Percentiles rank a stretch among this genome's conserved stretches.
Evolutionary conservation across 1,140 invertebrate species (phyloP).

Genomic region (Trialeurodes vaporariorum): DNA sequence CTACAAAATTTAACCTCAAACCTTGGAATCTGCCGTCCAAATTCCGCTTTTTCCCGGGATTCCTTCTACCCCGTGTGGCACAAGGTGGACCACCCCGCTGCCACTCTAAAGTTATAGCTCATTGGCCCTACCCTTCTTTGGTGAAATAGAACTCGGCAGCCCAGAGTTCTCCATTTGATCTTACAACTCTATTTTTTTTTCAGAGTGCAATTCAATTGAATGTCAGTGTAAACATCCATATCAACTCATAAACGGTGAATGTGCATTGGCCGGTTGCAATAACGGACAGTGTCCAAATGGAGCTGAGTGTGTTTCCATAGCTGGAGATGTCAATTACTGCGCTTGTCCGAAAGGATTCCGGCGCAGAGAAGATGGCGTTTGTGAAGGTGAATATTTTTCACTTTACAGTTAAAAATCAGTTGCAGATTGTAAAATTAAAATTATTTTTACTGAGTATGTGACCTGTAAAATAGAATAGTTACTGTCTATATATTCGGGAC

Average conservation of each 20-base stretch:
- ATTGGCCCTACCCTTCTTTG: no score
- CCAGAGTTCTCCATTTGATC: no score
- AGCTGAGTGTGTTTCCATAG: constrained; percentile 76
- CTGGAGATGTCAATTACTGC: constrained; percentile 80
- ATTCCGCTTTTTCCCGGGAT: no score
- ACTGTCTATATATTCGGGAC: no score
- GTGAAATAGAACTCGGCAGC: no score
- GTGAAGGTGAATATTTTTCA: constrained; percentile 39
- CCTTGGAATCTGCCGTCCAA: no score
- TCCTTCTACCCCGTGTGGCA: no score
- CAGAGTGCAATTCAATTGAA: constrained; percentile 64
- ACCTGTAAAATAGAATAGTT: no score
- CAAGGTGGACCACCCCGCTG: no score
- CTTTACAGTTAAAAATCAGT: not conserved
- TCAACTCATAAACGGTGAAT: constrained; percentile 65
- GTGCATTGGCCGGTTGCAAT: constrained; percentile 70
- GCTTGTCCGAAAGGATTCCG: constrained; percentile 72
- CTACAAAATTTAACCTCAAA: no score
- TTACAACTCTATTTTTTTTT: constrained; percentile 18
- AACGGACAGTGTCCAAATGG: constrained; percentile 63
- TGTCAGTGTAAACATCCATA: constrained; percentile 80
- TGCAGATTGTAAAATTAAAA: not conserved
- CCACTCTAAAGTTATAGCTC: no score
- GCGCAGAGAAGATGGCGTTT: constrained; percentile 58
- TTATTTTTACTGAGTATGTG: no score